These are phyloP conservation scores for Neelides sp. DNA, from an alignment of 1,140 invertebrate species.

Conservation along the genomic window DNA sequence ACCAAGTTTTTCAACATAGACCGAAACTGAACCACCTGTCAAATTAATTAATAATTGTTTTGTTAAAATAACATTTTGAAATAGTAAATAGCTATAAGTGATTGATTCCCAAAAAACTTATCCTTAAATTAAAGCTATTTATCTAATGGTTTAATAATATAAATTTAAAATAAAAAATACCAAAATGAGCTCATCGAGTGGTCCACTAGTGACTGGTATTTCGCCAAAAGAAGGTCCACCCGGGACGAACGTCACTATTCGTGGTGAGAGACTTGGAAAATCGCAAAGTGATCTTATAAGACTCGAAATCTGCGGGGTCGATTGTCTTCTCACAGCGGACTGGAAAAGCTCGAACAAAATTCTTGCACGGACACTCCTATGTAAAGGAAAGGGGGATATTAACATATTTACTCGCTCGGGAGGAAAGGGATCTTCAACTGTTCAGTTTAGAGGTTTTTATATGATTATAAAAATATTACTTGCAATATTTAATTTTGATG, in stretches of 20 bases:
- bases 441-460: conserved; percentile 69
- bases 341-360: conserved; percentile 98
- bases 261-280: conserved; percentile 87
- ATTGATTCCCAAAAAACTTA: no score
- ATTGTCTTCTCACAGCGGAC: conserved; percentile 87
- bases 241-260: conserved; percentile 85
- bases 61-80: no score
- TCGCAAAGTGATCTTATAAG: conserved; percentile 74
- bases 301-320: conserved; percentile 85
- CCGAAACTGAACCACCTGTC: no score
- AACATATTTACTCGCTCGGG: conserved; percentile 82
- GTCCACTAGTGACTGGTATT: conserved; percentile 82
- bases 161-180: no score
- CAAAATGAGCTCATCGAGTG: no score
- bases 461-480: not conserved
- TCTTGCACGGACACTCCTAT: conserved; percentile 81
- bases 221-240: conserved; percentile 96
- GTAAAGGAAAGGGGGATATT: conserved; percentile 89
- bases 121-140: no score
- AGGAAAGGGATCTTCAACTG: conserved; percentile 82
- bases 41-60: no score
- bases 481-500: not conserved
- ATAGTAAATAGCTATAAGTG: no score
- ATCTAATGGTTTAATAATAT: no score
- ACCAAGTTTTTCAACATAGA: no score